A percentile compares a stretch with the other conserved stretches of the same genome.
phyloP scores from a whole-genome alignment of 2,113 vertebrate genomes.

The Chiloscyllium plagiosum region DNA sequence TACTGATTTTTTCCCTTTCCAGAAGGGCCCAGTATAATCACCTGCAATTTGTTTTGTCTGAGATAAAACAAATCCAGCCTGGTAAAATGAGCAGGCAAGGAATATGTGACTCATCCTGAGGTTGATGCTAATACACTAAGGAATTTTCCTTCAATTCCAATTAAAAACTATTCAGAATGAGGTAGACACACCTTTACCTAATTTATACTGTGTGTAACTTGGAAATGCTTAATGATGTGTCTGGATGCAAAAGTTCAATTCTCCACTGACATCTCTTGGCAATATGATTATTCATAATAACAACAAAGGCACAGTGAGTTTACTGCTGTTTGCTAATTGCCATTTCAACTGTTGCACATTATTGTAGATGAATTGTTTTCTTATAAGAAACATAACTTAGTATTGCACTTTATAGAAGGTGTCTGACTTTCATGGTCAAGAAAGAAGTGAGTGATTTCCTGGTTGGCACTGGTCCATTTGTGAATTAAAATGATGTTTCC shows the following conservation, averaged over 20 bases:
- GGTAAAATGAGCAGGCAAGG: neutral
- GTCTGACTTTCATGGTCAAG: neutral
- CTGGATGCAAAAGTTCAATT: neutral
- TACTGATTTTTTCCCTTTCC: neutral
- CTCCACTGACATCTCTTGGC: neutral
- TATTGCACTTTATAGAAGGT: conserved; percentile 11
- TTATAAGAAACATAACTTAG: neutral
- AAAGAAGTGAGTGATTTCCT: neutral
- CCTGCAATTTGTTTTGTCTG: neutral
- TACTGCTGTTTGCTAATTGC: neutral
- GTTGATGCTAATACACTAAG: neutral
- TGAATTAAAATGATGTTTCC: conserved; percentile 15
- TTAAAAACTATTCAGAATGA: neutral
- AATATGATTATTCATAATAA: neutral
- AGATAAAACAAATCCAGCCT: neutral
- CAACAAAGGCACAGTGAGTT: neutral
- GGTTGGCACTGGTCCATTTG: neutral
- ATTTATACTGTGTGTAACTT: neutral
- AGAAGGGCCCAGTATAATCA: neutral
- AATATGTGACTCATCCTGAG: neutral
- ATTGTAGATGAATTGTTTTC: neutral
- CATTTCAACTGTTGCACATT: neutral
- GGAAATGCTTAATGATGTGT: neutral
- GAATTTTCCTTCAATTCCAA: neutral
- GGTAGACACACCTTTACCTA: neutral